Evolutionary conservation across 2,888 invertebrate genomes (phyloP).

Genomic region (Iselma pallidipennis): DNA sequence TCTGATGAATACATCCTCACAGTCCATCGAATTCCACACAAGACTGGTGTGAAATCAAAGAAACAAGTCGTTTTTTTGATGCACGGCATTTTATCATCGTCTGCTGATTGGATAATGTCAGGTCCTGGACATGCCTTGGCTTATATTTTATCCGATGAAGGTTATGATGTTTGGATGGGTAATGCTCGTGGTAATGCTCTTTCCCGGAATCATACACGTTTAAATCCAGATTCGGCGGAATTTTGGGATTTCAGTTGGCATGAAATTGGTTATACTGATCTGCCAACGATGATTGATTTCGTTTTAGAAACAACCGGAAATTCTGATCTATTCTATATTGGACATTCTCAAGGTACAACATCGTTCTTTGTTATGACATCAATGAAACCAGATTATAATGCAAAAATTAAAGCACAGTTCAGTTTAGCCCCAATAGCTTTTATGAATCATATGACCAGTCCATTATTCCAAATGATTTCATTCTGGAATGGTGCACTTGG

Average conservation of each 20-base stretch:
- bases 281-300: constrained; percentile 76
- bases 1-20: constrained; percentile 61
- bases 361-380: constrained; percentile 68
- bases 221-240: constrained; percentile 45
- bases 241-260: constrained; percentile 68
- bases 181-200: constrained; percentile 65
- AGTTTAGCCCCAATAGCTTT: constrained; percentile 71
- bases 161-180: constrained; percentile 64
- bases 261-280: constrained; percentile 74
- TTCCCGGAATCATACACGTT: constrained; percentile 56
- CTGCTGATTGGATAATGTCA: constrained; percentile 58
- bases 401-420: constrained; percentile 67
- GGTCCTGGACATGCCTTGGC: constrained; percentile 63
- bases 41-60: constrained; percentile 54
- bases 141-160: constrained; percentile 54
- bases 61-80: constrained; percentile 57
- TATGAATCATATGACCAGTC: constrained; percentile 57
- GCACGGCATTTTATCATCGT: constrained; percentile 60
- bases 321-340: constrained; percentile 57
- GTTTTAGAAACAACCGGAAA: constrained; percentile 61
- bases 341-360: constrained; percentile 79
- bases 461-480: constrained; percentile 15
- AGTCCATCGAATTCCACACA: constrained; percentile 59
- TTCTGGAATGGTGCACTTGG: constrained; percentile 4
- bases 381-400: constrained; percentile 65